Percentiles rank a stretch among this genome's conserved stretches.
These are phyloP conservation scores for Haplochromis burtoni DNA, from an alignment of 2,113 vertebrate species.

Conservation along the genomic window DNA sequence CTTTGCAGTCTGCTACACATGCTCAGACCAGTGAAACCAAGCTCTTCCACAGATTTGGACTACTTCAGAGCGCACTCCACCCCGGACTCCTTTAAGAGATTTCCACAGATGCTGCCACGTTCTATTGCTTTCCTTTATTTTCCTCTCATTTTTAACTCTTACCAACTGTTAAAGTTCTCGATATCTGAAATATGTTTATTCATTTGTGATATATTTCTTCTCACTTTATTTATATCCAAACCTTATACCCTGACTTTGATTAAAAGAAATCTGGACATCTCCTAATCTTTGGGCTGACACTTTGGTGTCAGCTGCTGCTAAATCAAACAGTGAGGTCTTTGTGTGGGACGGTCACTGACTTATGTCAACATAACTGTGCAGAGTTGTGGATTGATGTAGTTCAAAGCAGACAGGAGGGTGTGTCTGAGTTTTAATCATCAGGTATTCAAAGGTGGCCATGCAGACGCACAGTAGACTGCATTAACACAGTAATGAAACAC, in stretches of 20 bases:
- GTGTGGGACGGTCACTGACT: slow-evolving; percentile 23
- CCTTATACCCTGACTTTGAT: background rate
- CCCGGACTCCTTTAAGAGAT: slow-evolving; percentile 43
- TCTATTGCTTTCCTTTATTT: slow-evolving; percentile 38
- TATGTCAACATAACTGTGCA: slow-evolving; percentile 41
- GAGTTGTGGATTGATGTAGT: slow-evolving; percentile 42
- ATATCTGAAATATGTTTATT: background rate
- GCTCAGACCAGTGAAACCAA: slow-evolving; percentile 48
- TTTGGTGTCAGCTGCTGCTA: slow-evolving; percentile 28
- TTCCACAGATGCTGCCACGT: slow-evolving; percentile 64
- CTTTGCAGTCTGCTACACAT: background rate
- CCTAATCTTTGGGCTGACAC: background rate
- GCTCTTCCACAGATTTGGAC: slow-evolving; percentile 60
- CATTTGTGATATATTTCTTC: background rate
- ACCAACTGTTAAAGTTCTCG: background rate
- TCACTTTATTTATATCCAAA: background rate
- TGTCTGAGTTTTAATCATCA: slow-evolving; percentile 1
- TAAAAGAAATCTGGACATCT: background rate
- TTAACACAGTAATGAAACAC: background rate
- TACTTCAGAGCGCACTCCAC: slow-evolving; percentile 27
- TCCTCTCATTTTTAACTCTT: background rate
- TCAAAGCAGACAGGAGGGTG: slow-evolving; percentile 2
- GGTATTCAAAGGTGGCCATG: background rate
- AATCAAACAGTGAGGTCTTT: slow-evolving; percentile 37
- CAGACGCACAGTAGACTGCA: background rate